phyloP scores from a whole-genome alignment of 2,888 invertebrate species.

The Oasisia sp. region DNA sequence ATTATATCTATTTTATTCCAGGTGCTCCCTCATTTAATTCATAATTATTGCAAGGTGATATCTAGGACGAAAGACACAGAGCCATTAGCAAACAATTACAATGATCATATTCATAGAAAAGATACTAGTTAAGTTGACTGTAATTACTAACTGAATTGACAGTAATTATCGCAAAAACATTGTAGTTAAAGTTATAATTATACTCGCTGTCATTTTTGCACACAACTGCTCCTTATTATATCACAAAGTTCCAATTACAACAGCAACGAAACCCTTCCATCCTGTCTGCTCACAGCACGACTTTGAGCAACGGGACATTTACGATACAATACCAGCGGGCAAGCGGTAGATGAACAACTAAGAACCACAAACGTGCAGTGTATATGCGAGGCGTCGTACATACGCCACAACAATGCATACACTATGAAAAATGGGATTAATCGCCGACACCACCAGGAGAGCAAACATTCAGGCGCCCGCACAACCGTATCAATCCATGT shows the following conservation, averaged over 20 bases:
- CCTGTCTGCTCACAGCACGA: no score
- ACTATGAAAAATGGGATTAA: not conserved
- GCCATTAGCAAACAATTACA: not conserved
- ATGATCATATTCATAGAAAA: not conserved
- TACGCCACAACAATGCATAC: no score
- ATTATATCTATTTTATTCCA: not conserved
- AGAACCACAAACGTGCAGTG: not conserved
- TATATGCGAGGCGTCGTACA: not conserved
- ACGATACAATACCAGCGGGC: not conserved
- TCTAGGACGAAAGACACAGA: not conserved
- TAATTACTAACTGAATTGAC: not conserved
- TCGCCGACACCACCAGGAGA: not conserved
- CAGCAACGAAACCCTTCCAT: not conserved
- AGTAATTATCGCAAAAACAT: not conserved
- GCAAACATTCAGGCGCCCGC: not conserved
- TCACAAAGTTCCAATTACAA: not conserved
- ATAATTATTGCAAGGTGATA: not conserved
- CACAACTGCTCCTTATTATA: not conserved
- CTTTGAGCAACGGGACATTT: not conserved
- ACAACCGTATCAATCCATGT: not conserved
- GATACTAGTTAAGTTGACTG: not conserved
- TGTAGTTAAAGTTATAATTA: not conserved
- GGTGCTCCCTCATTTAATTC: not conserved
- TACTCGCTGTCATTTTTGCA: not conserved
- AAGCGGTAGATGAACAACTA: not conserved